Conservation (phyloP, 23 tunicate species). For the Halocynthia roretzi region DNA sequence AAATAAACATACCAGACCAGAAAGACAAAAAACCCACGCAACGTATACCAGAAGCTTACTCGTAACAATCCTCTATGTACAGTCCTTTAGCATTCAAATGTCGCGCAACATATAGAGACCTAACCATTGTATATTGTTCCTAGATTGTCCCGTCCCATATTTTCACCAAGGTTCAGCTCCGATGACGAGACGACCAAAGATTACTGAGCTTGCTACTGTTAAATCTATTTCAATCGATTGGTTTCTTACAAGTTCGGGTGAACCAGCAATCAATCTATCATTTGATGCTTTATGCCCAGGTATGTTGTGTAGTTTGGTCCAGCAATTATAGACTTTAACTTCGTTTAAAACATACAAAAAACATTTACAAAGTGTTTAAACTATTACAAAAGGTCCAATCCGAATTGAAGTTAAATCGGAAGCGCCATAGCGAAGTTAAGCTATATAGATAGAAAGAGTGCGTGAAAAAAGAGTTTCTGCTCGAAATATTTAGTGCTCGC, state of each 20-base stretch:
- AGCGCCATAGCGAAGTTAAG: background rate
- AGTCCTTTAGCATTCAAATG: too few species aligned
- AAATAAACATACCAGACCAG: too few species aligned
- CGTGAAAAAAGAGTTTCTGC: background rate
- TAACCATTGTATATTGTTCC: too few species aligned
- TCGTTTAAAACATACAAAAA: background rate
- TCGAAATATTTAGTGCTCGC: background rate
- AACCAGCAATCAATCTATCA: background rate
- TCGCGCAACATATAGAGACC: too few species aligned
- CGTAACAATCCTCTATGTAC: too few species aligned
- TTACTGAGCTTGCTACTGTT: background rate
- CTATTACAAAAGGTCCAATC: background rate
- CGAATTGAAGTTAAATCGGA: background rate
- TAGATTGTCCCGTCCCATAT: too few species aligned
- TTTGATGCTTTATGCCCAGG: background rate
- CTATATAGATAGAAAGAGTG: background rate
- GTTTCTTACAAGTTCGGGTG: conserved; percentile 4
- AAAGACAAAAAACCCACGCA: too few species aligned
- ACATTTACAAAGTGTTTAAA: background rate
- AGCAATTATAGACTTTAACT: too few species aligned
- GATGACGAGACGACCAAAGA: too few species aligned
- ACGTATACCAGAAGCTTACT: too few species aligned
- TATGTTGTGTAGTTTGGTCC: background rate
- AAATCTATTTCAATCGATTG: background rate
- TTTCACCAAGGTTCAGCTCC: too few species aligned